Conservation (phyloP, 2,113 vertebrate species). For the Ictidomys tridecemlineatus region DNA sequence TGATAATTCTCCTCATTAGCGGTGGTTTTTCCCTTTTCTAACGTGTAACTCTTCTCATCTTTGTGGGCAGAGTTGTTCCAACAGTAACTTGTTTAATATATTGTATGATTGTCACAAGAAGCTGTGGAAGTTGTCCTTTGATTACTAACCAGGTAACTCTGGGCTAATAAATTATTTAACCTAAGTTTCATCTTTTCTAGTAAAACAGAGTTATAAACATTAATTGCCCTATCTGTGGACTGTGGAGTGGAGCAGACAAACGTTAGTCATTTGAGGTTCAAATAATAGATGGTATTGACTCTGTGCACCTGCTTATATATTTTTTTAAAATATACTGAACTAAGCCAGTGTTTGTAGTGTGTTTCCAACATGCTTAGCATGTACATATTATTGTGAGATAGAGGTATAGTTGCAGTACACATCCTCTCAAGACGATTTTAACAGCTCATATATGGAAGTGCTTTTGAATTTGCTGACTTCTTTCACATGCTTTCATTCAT, state of each 20-base stretch:
- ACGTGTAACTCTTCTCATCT: neutral
- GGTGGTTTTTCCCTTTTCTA: neutral
- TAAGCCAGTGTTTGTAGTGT: neutral
- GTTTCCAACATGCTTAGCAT: neutral
- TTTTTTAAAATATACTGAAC: neutral
- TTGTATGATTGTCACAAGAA: neutral
- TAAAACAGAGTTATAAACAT: neutral
- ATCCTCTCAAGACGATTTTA: neutral
- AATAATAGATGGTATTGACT: neutral
- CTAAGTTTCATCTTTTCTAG: neutral
- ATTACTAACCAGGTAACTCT: neutral
- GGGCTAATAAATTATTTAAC: neutral
- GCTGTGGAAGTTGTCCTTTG: neutral
- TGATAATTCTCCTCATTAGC: neutral
- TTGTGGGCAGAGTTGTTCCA: neutral
- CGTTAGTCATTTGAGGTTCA: neutral
- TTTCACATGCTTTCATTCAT: neutral
- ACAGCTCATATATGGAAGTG: neutral
- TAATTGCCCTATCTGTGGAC: neutral
- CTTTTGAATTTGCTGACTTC: neutral
- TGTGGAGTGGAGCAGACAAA: neutral
- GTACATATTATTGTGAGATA: neutral
- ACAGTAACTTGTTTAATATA: neutral
- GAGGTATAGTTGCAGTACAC: neutral
- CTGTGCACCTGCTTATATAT: neutral